Conservation (phyloP, 2,797 vertebrate species). For the Onychomys arenicola region DNA sequence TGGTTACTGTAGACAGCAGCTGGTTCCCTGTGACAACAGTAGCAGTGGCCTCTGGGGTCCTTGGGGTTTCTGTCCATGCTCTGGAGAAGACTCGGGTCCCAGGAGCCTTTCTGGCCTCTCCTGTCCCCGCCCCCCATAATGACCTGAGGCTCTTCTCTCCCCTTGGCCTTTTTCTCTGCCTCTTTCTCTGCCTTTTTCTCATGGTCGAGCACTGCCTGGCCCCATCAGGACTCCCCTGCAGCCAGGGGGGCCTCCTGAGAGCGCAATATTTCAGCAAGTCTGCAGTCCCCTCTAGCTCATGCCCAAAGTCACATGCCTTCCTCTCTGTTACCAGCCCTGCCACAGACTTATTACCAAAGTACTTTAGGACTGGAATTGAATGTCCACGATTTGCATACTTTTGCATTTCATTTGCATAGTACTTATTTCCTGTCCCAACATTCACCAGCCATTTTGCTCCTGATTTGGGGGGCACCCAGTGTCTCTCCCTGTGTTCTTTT, state of each 20-base stretch:
- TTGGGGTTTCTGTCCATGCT: not conserved
- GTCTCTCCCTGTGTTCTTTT: not conserved
- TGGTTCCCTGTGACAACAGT: not conserved
- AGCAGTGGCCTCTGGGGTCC: not conserved
- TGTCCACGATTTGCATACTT: conserved; percentile 70
- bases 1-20: not conserved
- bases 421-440: conserved; percentile 65
- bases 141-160: not conserved
- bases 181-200: not conserved
- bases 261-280: not conserved
- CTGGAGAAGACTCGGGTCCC: not conserved
- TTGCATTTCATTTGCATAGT: conserved; percentile 80
- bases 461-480: not conserved
- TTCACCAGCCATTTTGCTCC: conserved; percentile 38
- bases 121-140: rapidly evolving
- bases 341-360: conserved; percentile 67
- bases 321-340: not conserved
- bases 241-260: not conserved
- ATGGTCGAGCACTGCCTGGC: not conserved
- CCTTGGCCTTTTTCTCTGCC: not conserved
- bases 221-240: not conserved
- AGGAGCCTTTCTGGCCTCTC: not conserved
- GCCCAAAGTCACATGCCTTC: not conserved
- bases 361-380: conserved; percentile 72
- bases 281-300: not conserved